Conservation (phyloP, 2,113 vertebrate genomes). For the Myotis yumanensis region DNA sequence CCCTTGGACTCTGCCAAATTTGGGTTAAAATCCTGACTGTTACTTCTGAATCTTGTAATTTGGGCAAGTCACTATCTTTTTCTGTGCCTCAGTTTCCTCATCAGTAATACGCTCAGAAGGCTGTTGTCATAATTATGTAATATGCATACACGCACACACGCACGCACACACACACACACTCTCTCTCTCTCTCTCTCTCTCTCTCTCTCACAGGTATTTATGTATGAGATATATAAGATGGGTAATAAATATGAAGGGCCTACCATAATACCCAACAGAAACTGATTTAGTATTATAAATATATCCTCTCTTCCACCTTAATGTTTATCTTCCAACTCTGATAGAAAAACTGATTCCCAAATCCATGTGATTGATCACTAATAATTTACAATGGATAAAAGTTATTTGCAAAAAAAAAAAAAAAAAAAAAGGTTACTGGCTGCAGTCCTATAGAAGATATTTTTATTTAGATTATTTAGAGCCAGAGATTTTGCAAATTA, state of each 20-base stretch:
- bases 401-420: background rate
- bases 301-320: slow-evolving; percentile 18
- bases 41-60: background rate
- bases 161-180: too few species aligned
- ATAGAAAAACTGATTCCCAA: background rate
- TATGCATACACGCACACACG: background rate
- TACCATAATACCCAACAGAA: background rate
- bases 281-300: background rate
- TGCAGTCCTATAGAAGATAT: background rate
- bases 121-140: background rate
- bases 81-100: background rate
- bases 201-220: background rate
- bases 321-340: background rate
- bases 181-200: too few species aligned
- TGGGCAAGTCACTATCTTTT: background rate
- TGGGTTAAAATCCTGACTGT: slow-evolving; percentile 25
- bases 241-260: background rate
- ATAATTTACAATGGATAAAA: slow-evolving; percentile 21
- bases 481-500: slow-evolving; percentile 18
- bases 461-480: background rate
- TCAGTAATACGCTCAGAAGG: slow-evolving; percentile 28
- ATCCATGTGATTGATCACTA: background rate
- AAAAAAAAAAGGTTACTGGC: background rate
- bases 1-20: background rate
- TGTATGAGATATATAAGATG: background rate